A percentile compares a stretch with the other conserved stretches of the same genome.
phyloP scores from a whole-genome alignment of 2,797 vertebrate species.

The Parauchenoglanis punctatus region DNA sequence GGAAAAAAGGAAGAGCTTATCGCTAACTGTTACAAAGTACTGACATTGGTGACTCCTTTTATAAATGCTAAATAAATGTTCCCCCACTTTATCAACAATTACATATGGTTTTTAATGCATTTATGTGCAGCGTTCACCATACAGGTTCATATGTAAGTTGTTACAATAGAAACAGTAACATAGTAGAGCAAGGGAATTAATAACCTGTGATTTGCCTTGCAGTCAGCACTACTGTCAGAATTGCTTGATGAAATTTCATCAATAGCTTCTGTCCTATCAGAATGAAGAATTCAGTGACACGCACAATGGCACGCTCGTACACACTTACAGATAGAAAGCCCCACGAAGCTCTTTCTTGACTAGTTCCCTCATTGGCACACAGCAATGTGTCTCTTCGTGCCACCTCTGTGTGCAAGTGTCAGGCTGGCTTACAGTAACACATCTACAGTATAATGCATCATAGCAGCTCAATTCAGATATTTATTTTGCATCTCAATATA shows the following conservation, averaged over 20 bases:
- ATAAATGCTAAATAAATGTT: background rate
- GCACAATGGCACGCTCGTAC: too few species aligned
- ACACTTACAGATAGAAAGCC: too few species aligned
- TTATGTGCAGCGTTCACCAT: background rate
- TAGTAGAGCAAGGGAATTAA: background rate
- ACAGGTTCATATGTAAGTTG: background rate
- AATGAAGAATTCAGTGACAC: background rate
- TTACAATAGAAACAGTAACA: background rate
- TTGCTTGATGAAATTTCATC: background rate
- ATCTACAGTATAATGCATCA: conserved; percentile 38
- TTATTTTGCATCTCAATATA: background rate
- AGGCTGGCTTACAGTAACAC: background rate
- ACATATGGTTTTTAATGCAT: background rate
- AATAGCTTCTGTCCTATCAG: background rate
- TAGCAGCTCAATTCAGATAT: conserved; percentile 15
- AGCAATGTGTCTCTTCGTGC: too few species aligned
- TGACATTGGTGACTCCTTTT: background rate
- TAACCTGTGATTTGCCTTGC: background rate
- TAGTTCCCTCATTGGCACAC: too few species aligned
- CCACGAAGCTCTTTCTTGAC: too few species aligned
- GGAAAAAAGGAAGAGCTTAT: background rate
- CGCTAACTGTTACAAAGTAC: background rate
- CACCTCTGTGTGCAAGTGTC: too few species aligned
- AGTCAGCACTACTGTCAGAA: background rate
- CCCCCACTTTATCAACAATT: background rate